These are phyloP conservation scores for Xylota sylvarum DNA, from an alignment of 2,888 invertebrate species.

Conservation along the genomic window DNA sequence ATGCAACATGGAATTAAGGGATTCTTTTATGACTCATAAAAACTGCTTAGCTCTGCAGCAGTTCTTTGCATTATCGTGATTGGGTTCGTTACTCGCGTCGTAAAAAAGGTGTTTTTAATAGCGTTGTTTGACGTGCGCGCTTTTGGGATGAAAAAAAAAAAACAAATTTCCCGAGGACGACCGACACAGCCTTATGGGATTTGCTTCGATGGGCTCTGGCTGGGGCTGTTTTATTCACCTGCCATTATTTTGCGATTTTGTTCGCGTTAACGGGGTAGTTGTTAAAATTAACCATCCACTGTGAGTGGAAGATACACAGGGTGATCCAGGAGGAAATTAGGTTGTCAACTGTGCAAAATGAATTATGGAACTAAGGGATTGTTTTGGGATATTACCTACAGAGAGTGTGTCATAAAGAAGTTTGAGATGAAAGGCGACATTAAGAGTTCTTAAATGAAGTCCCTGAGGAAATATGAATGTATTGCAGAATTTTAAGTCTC, in stretches of 20 bases:
- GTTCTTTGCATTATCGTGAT: conserved; percentile 56
- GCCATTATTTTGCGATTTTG: conserved; percentile 12
- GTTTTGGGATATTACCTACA: background rate
- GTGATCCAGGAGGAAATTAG: conserved; percentile 44
- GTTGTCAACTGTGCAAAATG: conserved; percentile 41
- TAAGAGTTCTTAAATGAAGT: background rate
- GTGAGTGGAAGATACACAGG: background rate
- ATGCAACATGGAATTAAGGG: conserved; percentile 66
- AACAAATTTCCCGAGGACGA: conserved; percentile 20
- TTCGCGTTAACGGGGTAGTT: conserved; percentile 12
- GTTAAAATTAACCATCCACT: background rate
- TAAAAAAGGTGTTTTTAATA: conserved; percentile 61
- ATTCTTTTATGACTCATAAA: conserved; percentile 62
- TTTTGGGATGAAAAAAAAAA: conserved; percentile 19
- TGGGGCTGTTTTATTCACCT: background rate
- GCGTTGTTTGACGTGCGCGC: conserved; percentile 50
- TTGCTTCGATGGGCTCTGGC: background rate
- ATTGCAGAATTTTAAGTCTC: background rate
- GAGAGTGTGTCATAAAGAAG: background rate
- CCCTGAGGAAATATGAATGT: background rate
- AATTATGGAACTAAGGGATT: conserved; percentile 41
- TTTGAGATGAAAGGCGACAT: background rate
- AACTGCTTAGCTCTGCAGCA: conserved; percentile 41
- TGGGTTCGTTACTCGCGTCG: conserved; percentile 65
- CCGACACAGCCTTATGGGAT: conserved; percentile 41